Percentiles rank a stretch among this genome's conserved stretches.
phyloP scores from a whole-genome alignment of 1,140 invertebrate species.

The Lordiphosa stackelbergi region DNA sequence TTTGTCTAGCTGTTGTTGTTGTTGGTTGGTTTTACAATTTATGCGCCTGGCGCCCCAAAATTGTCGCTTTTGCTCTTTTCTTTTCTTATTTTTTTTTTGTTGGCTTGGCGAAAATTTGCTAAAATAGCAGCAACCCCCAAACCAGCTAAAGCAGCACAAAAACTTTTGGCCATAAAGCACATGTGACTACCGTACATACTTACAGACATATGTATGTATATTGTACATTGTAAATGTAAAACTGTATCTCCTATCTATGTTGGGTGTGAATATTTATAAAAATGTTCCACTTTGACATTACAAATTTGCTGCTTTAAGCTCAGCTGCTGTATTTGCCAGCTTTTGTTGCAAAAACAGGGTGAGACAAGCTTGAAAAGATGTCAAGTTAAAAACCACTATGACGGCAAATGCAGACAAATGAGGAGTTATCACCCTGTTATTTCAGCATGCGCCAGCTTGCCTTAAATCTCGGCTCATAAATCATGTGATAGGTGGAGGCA shows the following conservation, averaged over 20 bases:
- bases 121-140: conserved; percentile 53
- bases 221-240: conserved; percentile 4
- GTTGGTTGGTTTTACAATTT: conserved; percentile 59
- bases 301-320: conserved; percentile 10
- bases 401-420: too few species aligned
- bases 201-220: conserved; percentile 4
- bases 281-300: conserved; percentile 13
- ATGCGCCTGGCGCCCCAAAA: conserved; percentile 58
- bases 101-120: conserved; percentile 70
- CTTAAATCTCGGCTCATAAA: conserved; percentile 43
- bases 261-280: not conserved
- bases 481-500: conserved; percentile 40
- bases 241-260: too few species aligned
- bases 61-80: conserved; percentile 34
- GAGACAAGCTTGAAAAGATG: too few species aligned
- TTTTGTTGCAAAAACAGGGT: too few species aligned
- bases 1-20: conserved; percentile 60
- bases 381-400: too few species aligned
- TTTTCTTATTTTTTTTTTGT: conserved; percentile 25
- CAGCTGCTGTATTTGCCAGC: not conserved
- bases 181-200: conserved; percentile 44
- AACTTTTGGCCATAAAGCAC: conserved; percentile 66
- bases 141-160: conserved; percentile 30
- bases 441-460: not conserved
- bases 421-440: too few species aligned